Conservation (phyloP, 2,888 invertebrate genomes). For the Argyra leucocephala region DNA sequence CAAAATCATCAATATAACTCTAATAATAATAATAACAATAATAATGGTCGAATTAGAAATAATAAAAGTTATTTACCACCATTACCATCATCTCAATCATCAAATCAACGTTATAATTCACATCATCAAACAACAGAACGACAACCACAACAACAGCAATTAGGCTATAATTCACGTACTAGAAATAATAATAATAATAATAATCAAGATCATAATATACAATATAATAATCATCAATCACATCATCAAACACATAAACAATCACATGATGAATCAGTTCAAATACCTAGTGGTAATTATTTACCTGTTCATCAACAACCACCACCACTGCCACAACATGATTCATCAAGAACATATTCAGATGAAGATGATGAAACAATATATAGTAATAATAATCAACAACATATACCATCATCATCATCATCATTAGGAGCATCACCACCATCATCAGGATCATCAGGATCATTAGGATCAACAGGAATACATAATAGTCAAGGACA, state of each 20-base stretch:
- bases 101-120: conserved; percentile 14
- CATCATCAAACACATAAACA: background rate
- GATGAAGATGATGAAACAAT: background rate
- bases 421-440: background rate
- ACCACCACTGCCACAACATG: too few species aligned
- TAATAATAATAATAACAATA: conserved; percentile 29
- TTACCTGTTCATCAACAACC: conserved; percentile 10
- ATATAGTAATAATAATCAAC: conserved; percentile 23
- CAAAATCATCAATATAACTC: conserved; percentile 29
- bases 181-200: background rate
- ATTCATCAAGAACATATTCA: background rate
- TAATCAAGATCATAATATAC: conserved; percentile 2
- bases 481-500: background rate
- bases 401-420: conserved; percentile 17
- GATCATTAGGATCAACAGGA: background rate
- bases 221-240: background rate
- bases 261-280: conserved; percentile 12
- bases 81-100: conserved; percentile 25
- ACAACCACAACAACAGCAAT: conserved; percentile 19
- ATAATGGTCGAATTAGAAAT: conserved; percentile 32
- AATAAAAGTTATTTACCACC: conserved; percentile 41
- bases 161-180: background rate
- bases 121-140: conserved; percentile 6
- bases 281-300: conserved; percentile 13
- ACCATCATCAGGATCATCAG: background rate